A percentile compares a stretch with the other conserved stretches of the same genome.
These are phyloP conservation scores for Drosophila dunni DNA, from an alignment of 1,140 invertebrate species.

Conservation along the genomic window DNA sequence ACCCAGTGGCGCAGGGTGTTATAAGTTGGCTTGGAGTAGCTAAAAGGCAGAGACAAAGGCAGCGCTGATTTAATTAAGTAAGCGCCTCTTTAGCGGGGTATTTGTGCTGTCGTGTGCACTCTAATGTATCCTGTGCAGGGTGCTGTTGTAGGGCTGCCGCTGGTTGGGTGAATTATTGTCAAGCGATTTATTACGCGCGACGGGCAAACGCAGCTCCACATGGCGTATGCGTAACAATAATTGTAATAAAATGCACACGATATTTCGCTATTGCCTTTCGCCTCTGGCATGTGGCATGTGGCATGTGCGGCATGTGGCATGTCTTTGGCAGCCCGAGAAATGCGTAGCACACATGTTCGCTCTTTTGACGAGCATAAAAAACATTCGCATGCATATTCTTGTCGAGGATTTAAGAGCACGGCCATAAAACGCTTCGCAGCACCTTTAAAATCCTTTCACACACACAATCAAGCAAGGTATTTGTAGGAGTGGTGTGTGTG, in stretches of 20 bases:
- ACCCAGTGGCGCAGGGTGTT: too few species aligned
- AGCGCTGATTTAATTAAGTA: too few species aligned
- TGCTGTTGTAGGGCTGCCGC: constrained; percentile 1
- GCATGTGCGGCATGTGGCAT: constrained; percentile 23
- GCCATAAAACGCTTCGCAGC: constrained; percentile 27
- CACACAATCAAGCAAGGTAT: neutral
- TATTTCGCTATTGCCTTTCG: constrained; percentile 39
- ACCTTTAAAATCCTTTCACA: constrained; percentile 17
- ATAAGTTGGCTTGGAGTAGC: too few species aligned
- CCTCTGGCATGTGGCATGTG: neutral
- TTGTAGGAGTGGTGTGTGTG: neutral
- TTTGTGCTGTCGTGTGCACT: neutral
- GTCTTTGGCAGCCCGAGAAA: constrained; percentile 1
- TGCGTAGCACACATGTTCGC: neutral
- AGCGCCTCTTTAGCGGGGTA: neutral
- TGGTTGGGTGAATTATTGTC: constrained; percentile 71
- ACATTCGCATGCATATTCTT: constrained; percentile 17
- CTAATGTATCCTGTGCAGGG: too few species aligned
- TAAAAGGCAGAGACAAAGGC: too few species aligned
- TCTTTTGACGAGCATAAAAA: constrained; percentile 22
- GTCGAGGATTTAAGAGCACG: constrained; percentile 25
- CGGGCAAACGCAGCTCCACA: constrained; percentile 49
- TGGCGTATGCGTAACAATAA: constrained; percentile 76
- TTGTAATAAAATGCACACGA: constrained; percentile 62
- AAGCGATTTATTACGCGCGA: constrained; percentile 70